phyloP scores from a whole-genome alignment of 1,140 invertebrate species.

The Drosophila arizonae region DNA sequence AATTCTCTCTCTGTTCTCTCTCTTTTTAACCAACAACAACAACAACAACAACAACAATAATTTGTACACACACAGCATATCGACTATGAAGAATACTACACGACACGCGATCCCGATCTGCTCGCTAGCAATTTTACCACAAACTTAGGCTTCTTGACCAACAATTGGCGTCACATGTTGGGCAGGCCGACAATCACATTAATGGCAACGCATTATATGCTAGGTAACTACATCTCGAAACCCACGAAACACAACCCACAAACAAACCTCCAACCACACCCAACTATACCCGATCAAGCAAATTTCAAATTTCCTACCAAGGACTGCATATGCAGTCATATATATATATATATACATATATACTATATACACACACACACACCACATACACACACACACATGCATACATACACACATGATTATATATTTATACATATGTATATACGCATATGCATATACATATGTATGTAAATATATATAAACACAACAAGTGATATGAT shows the following conservation, averaged over 20 bases:
- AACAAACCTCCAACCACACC: constrained; percentile 20
- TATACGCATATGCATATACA: no score
- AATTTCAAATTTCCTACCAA: constrained; percentile 5
- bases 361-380: no score
- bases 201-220: constrained; percentile 89
- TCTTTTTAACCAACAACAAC: constrained; percentile 41
- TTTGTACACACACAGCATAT: constrained; percentile 88
- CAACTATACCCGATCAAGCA: constrained; percentile 1
- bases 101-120: constrained; percentile 94
- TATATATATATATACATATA: constrained; percentile 10
- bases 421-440: no score
- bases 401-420: no score
- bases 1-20: constrained; percentile 37
- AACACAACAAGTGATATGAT: constrained; percentile 16
- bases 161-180: constrained; percentile 95
- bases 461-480: constrained; percentile 1
- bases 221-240: constrained; percentile 86
- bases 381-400: no score
- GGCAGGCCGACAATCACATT: constrained; percentile 94
- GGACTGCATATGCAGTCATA: constrained; percentile 7
- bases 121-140: constrained; percentile 93
- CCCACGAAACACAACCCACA: no score
- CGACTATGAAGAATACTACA: constrained; percentile 96
- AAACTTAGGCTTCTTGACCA: constrained; percentile 95
- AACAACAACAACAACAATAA: constrained; percentile 24